Evolutionary conservation across 2,888 invertebrate species (phyloP).

Genomic region (Orthosia gracilis): DNA sequence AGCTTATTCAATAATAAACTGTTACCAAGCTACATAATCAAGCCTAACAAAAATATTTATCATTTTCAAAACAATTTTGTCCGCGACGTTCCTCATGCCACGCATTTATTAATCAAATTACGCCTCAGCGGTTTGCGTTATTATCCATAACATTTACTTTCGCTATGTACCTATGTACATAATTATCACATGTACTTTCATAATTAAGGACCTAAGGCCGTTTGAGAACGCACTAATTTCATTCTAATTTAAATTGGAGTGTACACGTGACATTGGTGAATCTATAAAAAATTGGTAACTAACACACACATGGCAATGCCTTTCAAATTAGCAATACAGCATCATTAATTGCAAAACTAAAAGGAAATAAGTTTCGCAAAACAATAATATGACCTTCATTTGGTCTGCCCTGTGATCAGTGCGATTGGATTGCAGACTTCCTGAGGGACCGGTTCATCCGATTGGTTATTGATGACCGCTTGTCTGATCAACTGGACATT

Average conservation of each 20-base stretch:
- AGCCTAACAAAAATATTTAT: conserved; percentile 15
- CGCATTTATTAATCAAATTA: conserved; percentile 70
- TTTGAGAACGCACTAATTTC: conserved; percentile 1
- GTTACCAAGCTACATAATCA: not conserved
- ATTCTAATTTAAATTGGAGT: not conserved
- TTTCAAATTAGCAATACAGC: too few relatives aligned
- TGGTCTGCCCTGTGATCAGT: too few relatives aligned
- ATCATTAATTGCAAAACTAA: too few relatives aligned
- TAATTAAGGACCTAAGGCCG: conserved; percentile 12
- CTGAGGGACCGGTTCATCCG: too few relatives aligned
- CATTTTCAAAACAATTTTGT: conserved; percentile 52
- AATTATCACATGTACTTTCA: conserved; percentile 33
- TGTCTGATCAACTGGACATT: too few relatives aligned
- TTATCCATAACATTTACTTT: conserved; percentile 61
- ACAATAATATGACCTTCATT: too few relatives aligned
- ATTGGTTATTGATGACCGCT: too few relatives aligned
- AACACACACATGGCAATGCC: too few relatives aligned
- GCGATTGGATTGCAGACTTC: too few relatives aligned
- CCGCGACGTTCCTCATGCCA: conserved; percentile 50
- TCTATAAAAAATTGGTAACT: not conserved
- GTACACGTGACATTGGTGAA: not conserved
- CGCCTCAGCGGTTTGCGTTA: conserved; percentile 47
- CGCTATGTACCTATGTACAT: not conserved
- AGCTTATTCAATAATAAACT: not conserved
- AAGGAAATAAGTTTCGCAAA: too few relatives aligned